A percentile compares a stretch with the other conserved stretches of the same genome.
These are phyloP conservation scores for Melierax canorus DNA, from an alignment of 2,113 vertebrate genomes.

Conservation along the genomic window DNA sequence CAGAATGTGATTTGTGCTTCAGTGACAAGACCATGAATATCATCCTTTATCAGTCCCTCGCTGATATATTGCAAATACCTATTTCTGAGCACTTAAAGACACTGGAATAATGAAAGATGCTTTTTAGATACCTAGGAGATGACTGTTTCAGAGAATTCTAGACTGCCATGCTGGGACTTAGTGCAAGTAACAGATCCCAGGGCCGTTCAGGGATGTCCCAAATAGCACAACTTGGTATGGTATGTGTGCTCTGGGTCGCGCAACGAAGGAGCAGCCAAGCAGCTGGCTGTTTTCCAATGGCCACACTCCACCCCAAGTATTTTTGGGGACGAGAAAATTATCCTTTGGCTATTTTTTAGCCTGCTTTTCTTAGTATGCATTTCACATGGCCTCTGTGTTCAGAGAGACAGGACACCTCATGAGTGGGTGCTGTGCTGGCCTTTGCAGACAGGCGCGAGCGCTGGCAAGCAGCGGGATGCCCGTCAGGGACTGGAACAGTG, in stretches of 20 bases:
- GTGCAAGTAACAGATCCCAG: neutral
- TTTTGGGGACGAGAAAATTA: neutral
- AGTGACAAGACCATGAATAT: neutral
- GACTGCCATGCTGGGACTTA: neutral
- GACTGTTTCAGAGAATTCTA: neutral
- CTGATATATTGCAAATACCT: neutral
- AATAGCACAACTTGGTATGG: accelerated
- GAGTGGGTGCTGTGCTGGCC: neutral
- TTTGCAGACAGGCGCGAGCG: neutral
- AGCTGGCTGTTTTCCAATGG: neutral
- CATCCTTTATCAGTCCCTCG: neutral
- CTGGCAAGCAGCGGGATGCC: neutral
- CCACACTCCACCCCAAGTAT: neutral
- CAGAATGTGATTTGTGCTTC: neutral
- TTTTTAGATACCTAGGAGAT: neutral
- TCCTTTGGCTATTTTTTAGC: neutral
- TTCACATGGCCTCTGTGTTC: neutral
- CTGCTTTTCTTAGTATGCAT: neutral
- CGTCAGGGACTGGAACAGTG: neutral
- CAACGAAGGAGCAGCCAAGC: neutral
- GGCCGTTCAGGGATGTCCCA: neutral
- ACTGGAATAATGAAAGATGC: neutral
- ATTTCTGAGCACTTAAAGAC: neutral
- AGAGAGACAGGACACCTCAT: neutral
- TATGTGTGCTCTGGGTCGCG: accelerated